Conservation (phyloP, 1,140 invertebrate genomes). For the Sweltsa coloradensis region DNA sequence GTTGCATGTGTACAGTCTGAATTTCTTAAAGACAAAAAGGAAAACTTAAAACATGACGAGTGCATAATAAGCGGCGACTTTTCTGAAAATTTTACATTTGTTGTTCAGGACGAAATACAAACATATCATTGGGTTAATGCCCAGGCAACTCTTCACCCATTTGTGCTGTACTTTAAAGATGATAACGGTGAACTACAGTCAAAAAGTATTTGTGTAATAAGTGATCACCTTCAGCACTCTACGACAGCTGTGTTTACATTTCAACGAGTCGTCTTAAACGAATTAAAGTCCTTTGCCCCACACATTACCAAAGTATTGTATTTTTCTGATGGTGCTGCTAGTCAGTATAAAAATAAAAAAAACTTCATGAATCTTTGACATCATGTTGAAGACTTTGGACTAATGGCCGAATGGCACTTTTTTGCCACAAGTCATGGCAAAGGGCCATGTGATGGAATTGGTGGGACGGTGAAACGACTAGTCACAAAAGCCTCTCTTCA, state of each 20-base stretch:
- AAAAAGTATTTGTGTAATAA: conserved; percentile 10
- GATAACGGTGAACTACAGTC: conserved; percentile 4
- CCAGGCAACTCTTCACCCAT: conserved; percentile 20
- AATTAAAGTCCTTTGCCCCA: conserved; percentile 1
- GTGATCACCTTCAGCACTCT: conserved; percentile 16
- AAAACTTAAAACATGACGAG: conserved; percentile 10
- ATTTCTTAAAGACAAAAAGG: conserved; percentile 10
- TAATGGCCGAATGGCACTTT: conserved; percentile 24
- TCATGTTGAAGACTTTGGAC: conserved; percentile 21
- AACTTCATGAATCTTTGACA: conserved; percentile 23
- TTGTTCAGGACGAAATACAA: conserved; percentile 20
- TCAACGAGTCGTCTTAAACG: neutral
- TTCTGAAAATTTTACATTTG: conserved; percentile 20
- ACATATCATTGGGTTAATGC: conserved; percentile 17
- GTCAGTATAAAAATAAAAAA: conserved; percentile 27
- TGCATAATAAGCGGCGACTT: conserved; percentile 18
- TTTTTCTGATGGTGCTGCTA: conserved; percentile 23
- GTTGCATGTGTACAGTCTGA: conserved; percentile 8
- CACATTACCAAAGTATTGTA: conserved; percentile 21
- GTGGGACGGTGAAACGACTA: conserved; percentile 20
- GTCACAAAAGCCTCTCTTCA: conserved; percentile 16
- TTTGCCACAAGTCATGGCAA: conserved; percentile 26
- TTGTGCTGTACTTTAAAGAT: conserved; percentile 16
- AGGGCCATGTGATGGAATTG: conserved; percentile 22
- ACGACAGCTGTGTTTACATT: conserved; percentile 15